Evolutionary conservation across 2,797 vertebrate genomes (phyloP).

Genomic region (Sebastes vulpes): DNA sequence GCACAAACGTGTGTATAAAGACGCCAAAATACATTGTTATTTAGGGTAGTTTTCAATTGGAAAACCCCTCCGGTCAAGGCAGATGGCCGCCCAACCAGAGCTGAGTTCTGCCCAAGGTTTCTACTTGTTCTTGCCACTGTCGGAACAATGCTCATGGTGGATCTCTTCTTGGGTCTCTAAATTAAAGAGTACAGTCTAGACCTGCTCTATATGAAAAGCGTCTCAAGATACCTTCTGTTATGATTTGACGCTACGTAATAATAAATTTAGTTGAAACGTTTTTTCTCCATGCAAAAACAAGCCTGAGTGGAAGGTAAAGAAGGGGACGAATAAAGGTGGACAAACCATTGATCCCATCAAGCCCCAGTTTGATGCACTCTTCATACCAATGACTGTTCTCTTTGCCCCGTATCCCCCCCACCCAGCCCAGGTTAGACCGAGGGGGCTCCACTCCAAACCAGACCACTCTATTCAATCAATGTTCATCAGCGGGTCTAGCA

Average conservation of each 20-base stretch:
- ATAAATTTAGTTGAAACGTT: background rate
- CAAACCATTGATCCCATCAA: slow-evolving; percentile 29
- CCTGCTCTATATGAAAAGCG: no score
- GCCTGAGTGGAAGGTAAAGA: background rate
- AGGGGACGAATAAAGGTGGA: background rate
- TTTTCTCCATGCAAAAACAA: background rate
- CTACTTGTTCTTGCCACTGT: background rate
- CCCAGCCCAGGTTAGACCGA: slow-evolving; percentile 26
- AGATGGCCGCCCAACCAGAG: background rate
- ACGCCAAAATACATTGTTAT: background rate
- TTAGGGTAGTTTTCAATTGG: background rate
- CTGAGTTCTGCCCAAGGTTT: background rate
- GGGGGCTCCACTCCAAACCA: slow-evolving; percentile 51
- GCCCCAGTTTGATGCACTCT: slow-evolving; percentile 20
- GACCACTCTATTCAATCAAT: slow-evolving; percentile 68
- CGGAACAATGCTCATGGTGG: background rate
- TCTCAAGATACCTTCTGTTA: no score
- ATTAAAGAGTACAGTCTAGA: background rate
- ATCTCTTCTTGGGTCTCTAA: background rate
- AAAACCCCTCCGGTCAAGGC: background rate
- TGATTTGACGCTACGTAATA: background rate
- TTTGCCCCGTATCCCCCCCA: background rate
- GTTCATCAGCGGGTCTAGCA: slow-evolving; percentile 67
- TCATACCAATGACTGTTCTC: slow-evolving; percentile 12
- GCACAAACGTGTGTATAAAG: background rate